Base-by-base conservation (phyloP, 2,888 invertebrate species). In the Heliconius ismenius region DNA sequence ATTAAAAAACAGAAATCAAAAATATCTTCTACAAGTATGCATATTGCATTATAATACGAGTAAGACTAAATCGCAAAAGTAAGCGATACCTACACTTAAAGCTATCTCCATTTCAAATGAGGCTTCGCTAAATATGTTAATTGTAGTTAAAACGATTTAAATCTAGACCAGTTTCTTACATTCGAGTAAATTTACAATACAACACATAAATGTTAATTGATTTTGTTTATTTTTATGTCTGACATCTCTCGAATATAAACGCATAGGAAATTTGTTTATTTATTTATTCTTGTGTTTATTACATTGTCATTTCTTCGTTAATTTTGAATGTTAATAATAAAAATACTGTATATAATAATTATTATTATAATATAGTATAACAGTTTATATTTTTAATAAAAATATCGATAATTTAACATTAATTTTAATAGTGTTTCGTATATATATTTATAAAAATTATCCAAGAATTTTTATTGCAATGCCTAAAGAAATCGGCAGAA, bases 71-170 rank as follows among this genome's bases (percentile, higher is more conserved):
- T 70, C 32, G 58, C 70, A 58, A 70, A 70, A 70, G 70, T 70
- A 70, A 70, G 70, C 70, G 70, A 58, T 58, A 70, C 70, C 36
- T 70, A 70, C 32, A 58, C 36, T 70, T 58, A 36, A 58, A 24
- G 58, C 32, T 15, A 70, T 70, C 70, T 70, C 70, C 70, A 70
- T 70, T 70, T 70, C 70, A 70, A 70, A 70, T 70, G 58, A 70
- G 58, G 32, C 58, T 58, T 58, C 58, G 70, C 58, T 58, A 70
- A 70, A 70, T 70, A 70, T 70, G 70, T 58, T 70, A 70, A 70
- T 70, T 70, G 70, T 70, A 36, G 32, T 70, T 58, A 36, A 70
- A 70, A 36, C 70, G 70, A 58, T 70, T 70, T 70, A 70, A 70
- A 70, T 58, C 70, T 58, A 70, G 70, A 70, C 15, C 70, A 58